Base-by-base conservation (phyloP, 2,888 invertebrate species). In the Clitarchus hookeri region DNA sequence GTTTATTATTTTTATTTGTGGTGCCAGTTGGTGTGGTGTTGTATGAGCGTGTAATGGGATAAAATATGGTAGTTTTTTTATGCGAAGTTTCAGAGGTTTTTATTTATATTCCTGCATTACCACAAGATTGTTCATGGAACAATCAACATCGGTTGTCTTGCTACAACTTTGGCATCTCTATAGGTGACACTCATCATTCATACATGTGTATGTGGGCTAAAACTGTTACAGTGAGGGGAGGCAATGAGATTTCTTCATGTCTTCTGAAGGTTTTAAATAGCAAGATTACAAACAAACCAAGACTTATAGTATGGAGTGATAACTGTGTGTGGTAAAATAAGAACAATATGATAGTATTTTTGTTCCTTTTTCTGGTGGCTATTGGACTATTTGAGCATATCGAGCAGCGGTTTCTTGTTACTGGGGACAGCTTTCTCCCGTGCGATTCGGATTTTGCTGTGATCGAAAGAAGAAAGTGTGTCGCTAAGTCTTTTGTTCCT, bases 201-300 rank as follows among this genome's bases (percentile, higher is more conserved):
- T 89, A 86, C 84, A 89, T 89, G 88, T 88, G 88, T 54, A 88
- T 86, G 85, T 89, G 89, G 89, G 85, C 88, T 87, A 89, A 89
- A 88, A 87, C 87, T 86, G 84, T 89, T 85, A 88, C 88, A 86
- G 88, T 88, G 53, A 84, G 89, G 86, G 89, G 89, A 84, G 89
- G 88, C 85, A 89, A 89, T 86, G 88, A 88, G 83, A 88, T 89
- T 79, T 4, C 79, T 27, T 79, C 79, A 26, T 82, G 82, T 82
- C 82, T 82, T 27, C 82, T 82, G n/a, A 82, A 82, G n/a, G 36
- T 27, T 11, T 82, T 82, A 44, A 82, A 82, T 82, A 65, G n/a
- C n/a, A 65, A 65, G 12, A 1, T 53, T 23, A 23, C 19, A 65
- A 6, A 65, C n/a, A 65, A 65, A 65, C 11, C 1, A 82, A 82